Evolutionary conservation across 2,888 invertebrate species (phyloP).

Genomic region (Rotaria sp.): DNA sequence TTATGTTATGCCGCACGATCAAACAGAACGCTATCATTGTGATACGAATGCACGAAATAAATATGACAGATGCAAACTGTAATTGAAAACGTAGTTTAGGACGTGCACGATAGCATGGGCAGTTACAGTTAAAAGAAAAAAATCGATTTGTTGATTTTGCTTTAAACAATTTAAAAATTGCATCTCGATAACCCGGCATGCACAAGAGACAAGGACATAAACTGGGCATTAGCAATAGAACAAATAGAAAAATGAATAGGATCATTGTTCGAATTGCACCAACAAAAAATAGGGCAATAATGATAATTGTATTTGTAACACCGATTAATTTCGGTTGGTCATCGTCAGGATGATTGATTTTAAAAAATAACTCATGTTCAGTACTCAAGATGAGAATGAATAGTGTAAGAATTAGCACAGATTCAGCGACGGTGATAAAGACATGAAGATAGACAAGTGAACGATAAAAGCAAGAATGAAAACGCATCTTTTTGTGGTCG

Average conservation of each 20-base stretch:
- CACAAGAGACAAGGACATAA: neutral
- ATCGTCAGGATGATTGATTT: neutral
- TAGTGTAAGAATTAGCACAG: too few species aligned
- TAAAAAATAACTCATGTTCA: neutral
- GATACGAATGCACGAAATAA: neutral
- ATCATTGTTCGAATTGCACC: neutral
- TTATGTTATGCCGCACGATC: neutral
- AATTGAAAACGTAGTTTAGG: neutral
- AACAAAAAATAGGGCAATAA: neutral
- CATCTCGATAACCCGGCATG: neutral
- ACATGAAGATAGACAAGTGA: too few species aligned
- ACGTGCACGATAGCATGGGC: neutral
- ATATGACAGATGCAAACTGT: neutral
- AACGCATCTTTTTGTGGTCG: too few species aligned
- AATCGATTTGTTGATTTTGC: neutral
- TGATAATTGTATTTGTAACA: neutral
- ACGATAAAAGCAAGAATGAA: too few species aligned
- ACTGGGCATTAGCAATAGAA: neutral
- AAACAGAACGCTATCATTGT: neutral
- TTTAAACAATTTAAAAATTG: neutral
- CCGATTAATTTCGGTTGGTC: neutral
- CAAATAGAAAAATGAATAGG: neutral
- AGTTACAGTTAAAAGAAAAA: neutral
- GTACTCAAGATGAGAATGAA: neutral
- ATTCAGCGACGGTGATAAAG: too few species aligned